Percentiles rank a stretch among this genome's conserved stretches.
Evolutionary conservation across 1,140 invertebrate species (phyloP).

Genomic region (Pectinophora gossypiella): DNA sequence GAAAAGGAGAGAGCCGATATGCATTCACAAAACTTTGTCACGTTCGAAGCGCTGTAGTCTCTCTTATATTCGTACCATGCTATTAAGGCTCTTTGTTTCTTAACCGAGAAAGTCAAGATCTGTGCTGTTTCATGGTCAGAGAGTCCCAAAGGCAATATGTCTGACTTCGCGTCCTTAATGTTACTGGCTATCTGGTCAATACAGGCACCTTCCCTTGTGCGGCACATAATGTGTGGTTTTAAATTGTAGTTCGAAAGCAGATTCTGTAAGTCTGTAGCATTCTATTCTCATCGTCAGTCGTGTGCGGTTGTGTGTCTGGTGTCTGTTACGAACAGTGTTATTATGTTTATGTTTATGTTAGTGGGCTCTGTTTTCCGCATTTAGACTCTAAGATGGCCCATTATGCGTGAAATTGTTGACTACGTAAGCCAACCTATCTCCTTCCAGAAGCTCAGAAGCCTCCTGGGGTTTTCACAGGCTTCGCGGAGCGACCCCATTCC

Average conservation of each 20-base stretch:
- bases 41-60: neutral
- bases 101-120: neutral
- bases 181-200: constrained; percentile 18
- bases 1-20: constrained; percentile 1
- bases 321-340: too few species aligned
- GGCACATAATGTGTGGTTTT: constrained; percentile 6
- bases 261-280: neutral
- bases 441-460: too few species aligned
- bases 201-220: constrained; percentile 11
- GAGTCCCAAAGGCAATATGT: neutral
- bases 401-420: too few species aligned
- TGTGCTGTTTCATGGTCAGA: constrained; percentile 10
- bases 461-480: too few species aligned
- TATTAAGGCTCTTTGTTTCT: neutral
- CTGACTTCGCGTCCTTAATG: constrained; percentile 4
- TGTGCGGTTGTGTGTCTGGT: too few species aligned
- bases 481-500: too few species aligned
- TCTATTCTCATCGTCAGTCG: too few species aligned
- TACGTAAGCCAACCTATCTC: too few species aligned
- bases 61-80: neutral
- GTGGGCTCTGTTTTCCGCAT: too few species aligned
- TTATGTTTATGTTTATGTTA: too few species aligned
- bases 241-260: constrained; percentile 4
- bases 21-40: neutral
- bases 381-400: too few species aligned